Conservation (phyloP, 2,113 vertebrate species). For the Pterocles orientalis region DNA sequence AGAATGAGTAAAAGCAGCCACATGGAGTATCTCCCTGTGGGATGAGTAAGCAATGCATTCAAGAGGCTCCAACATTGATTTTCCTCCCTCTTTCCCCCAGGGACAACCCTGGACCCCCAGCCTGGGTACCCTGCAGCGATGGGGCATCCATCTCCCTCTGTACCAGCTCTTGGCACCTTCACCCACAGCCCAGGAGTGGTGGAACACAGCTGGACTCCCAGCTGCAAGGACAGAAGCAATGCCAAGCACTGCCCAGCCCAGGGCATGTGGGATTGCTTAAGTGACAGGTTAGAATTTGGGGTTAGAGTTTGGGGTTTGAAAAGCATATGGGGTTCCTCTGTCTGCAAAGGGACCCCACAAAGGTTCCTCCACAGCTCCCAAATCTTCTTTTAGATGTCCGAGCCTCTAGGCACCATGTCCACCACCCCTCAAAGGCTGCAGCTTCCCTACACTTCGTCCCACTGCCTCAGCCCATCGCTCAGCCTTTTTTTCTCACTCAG, state of each 20-base stretch:
- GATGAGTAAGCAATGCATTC: neutral
- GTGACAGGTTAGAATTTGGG: neutral
- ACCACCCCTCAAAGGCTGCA: neutral
- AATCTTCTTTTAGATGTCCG: neutral
- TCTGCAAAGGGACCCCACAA: neutral
- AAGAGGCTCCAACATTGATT: neutral
- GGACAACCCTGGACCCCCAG: neutral
- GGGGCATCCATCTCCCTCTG: neutral
- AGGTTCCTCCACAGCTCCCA: neutral
- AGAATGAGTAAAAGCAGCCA: neutral
- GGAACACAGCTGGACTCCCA: fast-evolving
- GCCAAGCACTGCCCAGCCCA: neutral
- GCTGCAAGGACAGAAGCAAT: neutral
- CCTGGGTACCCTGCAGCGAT: neutral
- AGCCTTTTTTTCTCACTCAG: neutral
- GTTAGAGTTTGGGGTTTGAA: neutral
- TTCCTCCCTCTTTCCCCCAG: neutral
- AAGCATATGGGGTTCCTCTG: neutral
- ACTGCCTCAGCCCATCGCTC: neutral
- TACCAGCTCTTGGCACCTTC: neutral
- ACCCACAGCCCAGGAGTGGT: neutral
- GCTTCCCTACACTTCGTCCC: neutral
- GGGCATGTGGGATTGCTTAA: neutral
- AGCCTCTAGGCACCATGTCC: neutral
- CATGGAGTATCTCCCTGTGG: fast-evolving